Percentiles rank a stretch among this genome's conserved stretches.
phyloP scores from a whole-genome alignment of 1,140 invertebrate genomes.

The Drosophila melanica region DNA sequence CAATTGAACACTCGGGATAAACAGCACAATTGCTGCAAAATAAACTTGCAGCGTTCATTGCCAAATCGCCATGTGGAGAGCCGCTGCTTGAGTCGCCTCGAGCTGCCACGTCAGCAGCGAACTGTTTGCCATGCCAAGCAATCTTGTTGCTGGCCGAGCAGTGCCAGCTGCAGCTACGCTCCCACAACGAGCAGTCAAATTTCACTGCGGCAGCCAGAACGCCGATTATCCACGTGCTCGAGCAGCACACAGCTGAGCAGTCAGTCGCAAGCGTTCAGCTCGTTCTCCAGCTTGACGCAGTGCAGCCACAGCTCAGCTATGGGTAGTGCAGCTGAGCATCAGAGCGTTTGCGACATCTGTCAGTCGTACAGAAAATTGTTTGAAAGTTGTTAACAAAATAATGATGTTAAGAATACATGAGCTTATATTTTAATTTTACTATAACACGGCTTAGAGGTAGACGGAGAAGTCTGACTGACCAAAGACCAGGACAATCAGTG shows the following conservation, averaged over 20 bases:
- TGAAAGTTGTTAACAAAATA: constrained; percentile 6
- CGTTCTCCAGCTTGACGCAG: too few relatives aligned
- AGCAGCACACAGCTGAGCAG: constrained; percentile 54
- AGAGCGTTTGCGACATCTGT: constrained; percentile 62
- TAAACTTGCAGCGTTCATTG: constrained; percentile 18
- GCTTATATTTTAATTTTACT: constrained; percentile 30
- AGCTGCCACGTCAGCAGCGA: constrained; percentile 61
- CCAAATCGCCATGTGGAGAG: constrained; percentile 54
- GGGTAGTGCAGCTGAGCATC: constrained; percentile 46
- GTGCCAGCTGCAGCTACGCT: constrained; percentile 14
- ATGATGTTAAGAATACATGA: constrained; percentile 14
- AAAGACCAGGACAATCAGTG: constrained; percentile 66
- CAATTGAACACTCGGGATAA: constrained; percentile 54
- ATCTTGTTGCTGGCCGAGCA: constrained; percentile 33
- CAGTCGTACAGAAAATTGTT: constrained; percentile 61
- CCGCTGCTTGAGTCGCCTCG: constrained; percentile 43
- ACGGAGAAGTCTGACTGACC: constrained; percentile 67
- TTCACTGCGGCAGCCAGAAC: background rate
- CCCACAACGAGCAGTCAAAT: background rate
- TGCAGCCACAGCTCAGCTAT: background rate
- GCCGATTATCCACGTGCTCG: constrained; percentile 57
- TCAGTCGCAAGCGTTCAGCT: constrained; percentile 1
- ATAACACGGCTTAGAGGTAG: constrained; percentile 40
- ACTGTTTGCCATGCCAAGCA: constrained; percentile 59
- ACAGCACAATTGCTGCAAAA: constrained; percentile 26